Evolutionary conservation across 2,797 vertebrate genomes (phyloP).

Genomic region (Siniperca obscura): DNA sequence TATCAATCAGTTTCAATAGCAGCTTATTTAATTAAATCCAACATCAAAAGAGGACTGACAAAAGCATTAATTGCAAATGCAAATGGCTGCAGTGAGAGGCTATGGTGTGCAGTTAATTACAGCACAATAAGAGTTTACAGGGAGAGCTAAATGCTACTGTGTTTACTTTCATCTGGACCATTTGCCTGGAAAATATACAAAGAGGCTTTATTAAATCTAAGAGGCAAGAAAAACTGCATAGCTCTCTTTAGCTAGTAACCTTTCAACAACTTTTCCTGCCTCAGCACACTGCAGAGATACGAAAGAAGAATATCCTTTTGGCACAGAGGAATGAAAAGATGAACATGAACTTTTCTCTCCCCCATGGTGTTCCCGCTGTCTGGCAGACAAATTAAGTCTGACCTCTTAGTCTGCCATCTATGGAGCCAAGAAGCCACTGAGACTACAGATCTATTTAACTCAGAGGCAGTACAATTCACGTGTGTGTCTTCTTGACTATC

Average conservation of each 20-base stretch:
- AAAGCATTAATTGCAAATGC: constrained; percentile 73
- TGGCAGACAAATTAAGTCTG: constrained; percentile 52
- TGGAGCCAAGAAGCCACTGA: constrained; percentile 22
- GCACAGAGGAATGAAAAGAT: constrained; percentile 42
- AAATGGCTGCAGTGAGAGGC: constrained; percentile 65
- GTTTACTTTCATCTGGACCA: constrained; percentile 70
- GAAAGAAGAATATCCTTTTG: constrained; percentile 32
- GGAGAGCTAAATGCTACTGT: constrained; percentile 44
- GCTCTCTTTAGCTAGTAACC: constrained; percentile 18
- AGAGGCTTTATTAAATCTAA: constrained; percentile 63
- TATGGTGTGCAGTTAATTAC: constrained; percentile 66
- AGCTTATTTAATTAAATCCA: constrained; percentile 74
- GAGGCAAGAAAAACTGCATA: constrained; percentile 2
- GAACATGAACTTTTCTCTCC: constrained; percentile 36
- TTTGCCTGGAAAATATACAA: constrained; percentile 68
- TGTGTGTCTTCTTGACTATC: constrained; percentile 26
- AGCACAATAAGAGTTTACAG: constrained; percentile 53
- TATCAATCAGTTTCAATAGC: constrained; percentile 63
- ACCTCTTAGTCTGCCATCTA: constrained; percentile 43
- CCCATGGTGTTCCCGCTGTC: constrained; percentile 20
- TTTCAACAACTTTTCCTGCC: constrained; percentile 23
- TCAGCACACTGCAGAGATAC: constrained; percentile 5
- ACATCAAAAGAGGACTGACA: constrained; percentile 71
- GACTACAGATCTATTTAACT: constrained; percentile 23
- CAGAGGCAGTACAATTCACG: constrained; percentile 21